Conservation (phyloP, 2,888 invertebrate species). For the Stratiomys singularior region DNA sequence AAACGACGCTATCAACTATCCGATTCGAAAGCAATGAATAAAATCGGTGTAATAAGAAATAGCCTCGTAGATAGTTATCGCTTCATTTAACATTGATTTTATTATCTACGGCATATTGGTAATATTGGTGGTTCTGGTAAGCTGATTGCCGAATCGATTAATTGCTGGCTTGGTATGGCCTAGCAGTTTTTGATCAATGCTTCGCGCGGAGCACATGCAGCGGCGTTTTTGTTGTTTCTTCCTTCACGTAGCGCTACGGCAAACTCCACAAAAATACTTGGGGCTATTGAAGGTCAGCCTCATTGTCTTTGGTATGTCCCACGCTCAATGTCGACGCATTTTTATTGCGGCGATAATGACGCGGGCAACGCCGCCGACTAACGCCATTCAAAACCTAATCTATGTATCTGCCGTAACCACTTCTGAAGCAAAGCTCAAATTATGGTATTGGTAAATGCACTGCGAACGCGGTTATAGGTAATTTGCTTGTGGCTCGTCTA, state of each 20-base stretch:
- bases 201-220: neutral
- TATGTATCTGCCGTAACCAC: neutral
- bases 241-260: neutral
- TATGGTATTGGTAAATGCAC: neutral
- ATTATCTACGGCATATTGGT: slow-evolving; percentile 5
- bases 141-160: slow-evolving; percentile 33
- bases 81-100: slow-evolving; percentile 12
- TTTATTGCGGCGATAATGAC: neutral
- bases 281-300: slow-evolving; percentile 23
- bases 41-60: neutral
- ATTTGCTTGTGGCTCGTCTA: neutral
- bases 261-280: slow-evolving; percentile 7
- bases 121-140: slow-evolving; percentile 16
- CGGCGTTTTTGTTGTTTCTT: neutral
- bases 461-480: neutral
- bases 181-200: slow-evolving; percentile 12
- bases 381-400: neutral
- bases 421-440: neutral
- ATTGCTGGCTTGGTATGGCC: slow-evolving; percentile 11
- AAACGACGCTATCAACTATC: neutral
- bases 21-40: neutral
- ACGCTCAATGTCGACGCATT: slow-evolving; percentile 42
- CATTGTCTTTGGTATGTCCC: slow-evolving; percentile 25
- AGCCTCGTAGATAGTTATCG: neutral
- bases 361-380: neutral